Evolutionary conservation across 2,888 invertebrate genomes (phyloP).

Genomic region (Zaprionus bogoriensis): DNA sequence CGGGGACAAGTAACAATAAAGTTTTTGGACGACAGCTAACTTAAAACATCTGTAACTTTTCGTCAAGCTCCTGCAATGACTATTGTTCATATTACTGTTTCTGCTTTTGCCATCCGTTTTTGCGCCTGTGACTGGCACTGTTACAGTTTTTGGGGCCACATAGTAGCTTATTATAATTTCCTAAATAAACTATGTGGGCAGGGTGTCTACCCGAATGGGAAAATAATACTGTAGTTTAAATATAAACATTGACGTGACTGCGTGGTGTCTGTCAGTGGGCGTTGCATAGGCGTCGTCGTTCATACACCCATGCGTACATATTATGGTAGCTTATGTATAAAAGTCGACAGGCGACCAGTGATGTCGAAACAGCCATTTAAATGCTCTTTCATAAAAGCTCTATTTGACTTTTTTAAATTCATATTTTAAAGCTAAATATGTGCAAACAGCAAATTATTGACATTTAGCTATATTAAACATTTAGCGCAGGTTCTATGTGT

Average conservation of each 20-base stretch:
- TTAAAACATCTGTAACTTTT: background rate
- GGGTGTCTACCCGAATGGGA: conserved; percentile 41
- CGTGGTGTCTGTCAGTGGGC: background rate
- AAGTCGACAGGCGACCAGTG: background rate
- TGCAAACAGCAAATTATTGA: too few species aligned
- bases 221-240: conserved; percentile 62
- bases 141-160: conserved; percentile 26
- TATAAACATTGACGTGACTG: conserved; percentile 48
- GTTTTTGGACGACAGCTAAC: background rate
- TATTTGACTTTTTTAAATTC: too few species aligned
- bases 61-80: too few species aligned
- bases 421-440: too few species aligned
- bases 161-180: conserved; percentile 68
- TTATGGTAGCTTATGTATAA: background rate
- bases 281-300: background rate
- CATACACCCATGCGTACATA: background rate
- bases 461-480: too few species aligned
- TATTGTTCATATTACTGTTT: background rate
- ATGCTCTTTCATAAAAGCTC: too few species aligned
- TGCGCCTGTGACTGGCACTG: background rate
- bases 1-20: too few species aligned
- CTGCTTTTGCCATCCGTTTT: background rate
- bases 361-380: background rate
- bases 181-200: conserved; percentile 59
- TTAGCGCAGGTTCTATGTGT: too few species aligned